A percentile compares a stretch with the other conserved stretches of the same genome.
Evolutionary conservation across 1,140 invertebrate genomes (phyloP).

Genomic region (Drosophila trapezifrons): DNA sequence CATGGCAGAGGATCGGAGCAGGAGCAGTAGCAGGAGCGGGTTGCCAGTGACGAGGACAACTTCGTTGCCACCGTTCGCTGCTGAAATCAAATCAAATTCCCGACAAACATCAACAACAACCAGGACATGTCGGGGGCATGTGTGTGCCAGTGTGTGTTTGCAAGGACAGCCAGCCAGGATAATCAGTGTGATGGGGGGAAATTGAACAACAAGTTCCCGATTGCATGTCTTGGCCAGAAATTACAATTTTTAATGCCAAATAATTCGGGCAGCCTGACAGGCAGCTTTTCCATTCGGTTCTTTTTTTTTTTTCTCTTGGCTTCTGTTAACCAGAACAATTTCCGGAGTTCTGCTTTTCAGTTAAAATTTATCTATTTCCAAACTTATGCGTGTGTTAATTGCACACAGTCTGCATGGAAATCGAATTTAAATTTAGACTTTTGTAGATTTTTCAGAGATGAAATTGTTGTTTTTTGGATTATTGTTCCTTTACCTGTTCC

Average conservation of each 20-base stretch:
- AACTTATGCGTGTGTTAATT: not conserved
- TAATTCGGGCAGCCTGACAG: constrained; percentile 24
- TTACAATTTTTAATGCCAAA: constrained; percentile 48
- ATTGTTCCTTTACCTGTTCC: too few species aligned
- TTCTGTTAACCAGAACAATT: not conserved
- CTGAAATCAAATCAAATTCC: constrained; percentile 75
- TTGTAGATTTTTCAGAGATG: too few species aligned
- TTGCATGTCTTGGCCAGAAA: constrained; percentile 52
- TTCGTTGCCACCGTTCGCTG: constrained; percentile 36
- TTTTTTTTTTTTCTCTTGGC: not conserved
- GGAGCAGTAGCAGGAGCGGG: constrained; percentile 7
- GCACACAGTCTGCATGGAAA: too few species aligned
- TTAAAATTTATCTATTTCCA: not conserved
- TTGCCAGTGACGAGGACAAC: constrained; percentile 45
- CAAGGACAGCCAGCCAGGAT: constrained; percentile 17
- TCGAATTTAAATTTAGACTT: not conserved
- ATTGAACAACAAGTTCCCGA: constrained; percentile 47
- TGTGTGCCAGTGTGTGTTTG: constrained; percentile 3
- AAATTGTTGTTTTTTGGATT: too few species aligned
- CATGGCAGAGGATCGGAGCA: constrained; percentile 2
- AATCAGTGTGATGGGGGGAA: constrained; percentile 42
- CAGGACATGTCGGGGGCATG: constrained; percentile 34
- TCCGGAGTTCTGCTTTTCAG: constrained; percentile 5
- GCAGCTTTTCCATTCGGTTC: too few species aligned
- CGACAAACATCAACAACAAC: constrained; percentile 61